Evolutionary conservation across 53 echinoderm and acorn worm species (phyloP).

Genomic region (Crossaster papposus): DNA sequence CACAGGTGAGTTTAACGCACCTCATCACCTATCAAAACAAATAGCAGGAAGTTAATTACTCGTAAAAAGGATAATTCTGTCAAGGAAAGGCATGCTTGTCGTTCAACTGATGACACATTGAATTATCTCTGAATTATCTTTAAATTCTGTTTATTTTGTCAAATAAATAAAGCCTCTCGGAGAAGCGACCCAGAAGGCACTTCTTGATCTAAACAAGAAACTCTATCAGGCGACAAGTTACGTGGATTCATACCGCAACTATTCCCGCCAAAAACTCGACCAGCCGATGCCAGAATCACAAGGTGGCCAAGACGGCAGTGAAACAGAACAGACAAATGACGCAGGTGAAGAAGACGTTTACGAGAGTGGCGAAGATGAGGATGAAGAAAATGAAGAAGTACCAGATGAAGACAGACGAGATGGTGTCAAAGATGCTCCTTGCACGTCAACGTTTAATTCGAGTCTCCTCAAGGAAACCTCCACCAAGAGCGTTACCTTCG

Average conservation of each 20-base stretch:
- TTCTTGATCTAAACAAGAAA: constrained; percentile 70
- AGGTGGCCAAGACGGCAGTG: constrained; percentile 1
- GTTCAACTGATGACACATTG: too few species aligned
- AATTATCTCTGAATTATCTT: neutral
- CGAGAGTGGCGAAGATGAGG: constrained; percentile 33
- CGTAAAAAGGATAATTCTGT: too few species aligned
- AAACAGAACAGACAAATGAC: constrained; percentile 38
- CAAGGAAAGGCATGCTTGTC: too few species aligned
- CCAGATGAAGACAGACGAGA: constrained; percentile 29
- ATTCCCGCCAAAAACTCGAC: constrained; percentile 26
- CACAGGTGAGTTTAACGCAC: constrained; percentile 5
- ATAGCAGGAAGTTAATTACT: too few species aligned
- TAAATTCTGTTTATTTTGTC: neutral
- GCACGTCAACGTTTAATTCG: neutral
- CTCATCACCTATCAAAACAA: neutral
- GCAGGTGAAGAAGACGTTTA: neutral
- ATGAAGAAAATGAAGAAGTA: constrained; percentile 34
- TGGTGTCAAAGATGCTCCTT: neutral
- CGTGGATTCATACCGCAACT: constrained; percentile 71
- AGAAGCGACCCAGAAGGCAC: constrained; percentile 59
- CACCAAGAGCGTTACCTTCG: constrained; percentile 44
- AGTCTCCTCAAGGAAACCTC: constrained; percentile 6
- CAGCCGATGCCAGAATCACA: neutral
- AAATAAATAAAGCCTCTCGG: constrained; percentile 42
- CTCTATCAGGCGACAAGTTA: constrained; percentile 84